phyloP scores from a whole-genome alignment of 1,140 invertebrate species.

The Caenorhabditis inopinata region DNA sequence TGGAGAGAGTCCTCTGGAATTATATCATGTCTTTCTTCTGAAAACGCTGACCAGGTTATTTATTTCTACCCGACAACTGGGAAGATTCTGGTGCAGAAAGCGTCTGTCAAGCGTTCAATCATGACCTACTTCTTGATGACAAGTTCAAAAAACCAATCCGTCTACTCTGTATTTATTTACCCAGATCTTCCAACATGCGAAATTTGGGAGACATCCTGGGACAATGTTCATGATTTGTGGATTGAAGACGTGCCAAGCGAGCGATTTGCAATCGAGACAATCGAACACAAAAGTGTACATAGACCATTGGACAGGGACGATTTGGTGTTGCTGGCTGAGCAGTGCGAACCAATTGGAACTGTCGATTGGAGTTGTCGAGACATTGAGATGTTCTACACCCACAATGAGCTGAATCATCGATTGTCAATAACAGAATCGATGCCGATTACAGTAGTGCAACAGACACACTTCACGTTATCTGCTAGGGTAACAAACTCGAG shows the following conservation, averaged over 20 bases:
- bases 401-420: background rate
- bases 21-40: background rate
- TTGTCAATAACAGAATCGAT: background rate
- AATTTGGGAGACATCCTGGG: slow-evolving; percentile 2
- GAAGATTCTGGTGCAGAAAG: background rate
- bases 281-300: slow-evolving; percentile 5
- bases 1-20: background rate
- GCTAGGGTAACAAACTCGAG: slow-evolving; percentile 1
- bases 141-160: background rate
- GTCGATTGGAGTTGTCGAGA: slow-evolving; percentile 8
- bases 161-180: slow-evolving; percentile 4
- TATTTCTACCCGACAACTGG: background rate
- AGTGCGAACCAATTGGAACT: background rate
- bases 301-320: background rate
- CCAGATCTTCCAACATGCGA: background rate
- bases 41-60: background rate
- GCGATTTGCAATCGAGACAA: background rate
- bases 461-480: background rate
- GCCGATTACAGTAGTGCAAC: slow-evolving; percentile 14
- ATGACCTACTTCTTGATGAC: background rate
- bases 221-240: slow-evolving; percentile 27
- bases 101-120: background rate
- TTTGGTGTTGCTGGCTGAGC: background rate
- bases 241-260: slow-evolving; percentile 31
- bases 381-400: background rate